These are phyloP conservation scores for Bufotes viridis DNA, from an alignment of 2,797 vertebrate genomes.

Conservation along the genomic window DNA sequence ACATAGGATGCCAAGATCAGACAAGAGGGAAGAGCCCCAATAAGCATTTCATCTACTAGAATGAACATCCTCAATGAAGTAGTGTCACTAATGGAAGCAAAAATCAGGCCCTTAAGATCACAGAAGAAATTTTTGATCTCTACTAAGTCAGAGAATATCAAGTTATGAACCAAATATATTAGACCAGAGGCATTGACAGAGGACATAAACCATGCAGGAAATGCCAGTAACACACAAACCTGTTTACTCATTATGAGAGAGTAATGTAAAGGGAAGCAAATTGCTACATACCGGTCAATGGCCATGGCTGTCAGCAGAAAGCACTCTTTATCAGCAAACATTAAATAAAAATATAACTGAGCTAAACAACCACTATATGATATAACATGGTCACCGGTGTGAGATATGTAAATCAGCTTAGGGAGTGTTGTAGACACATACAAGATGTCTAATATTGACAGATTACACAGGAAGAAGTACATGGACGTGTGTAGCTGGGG, in stretches of 20 bases:
- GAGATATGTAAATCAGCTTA: slow-evolving; percentile 7
- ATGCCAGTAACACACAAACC: slow-evolving; percentile 31
- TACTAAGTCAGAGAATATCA: not conserved
- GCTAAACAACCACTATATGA: slow-evolving; percentile 39
- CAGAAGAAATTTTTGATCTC: slow-evolving; percentile 44
- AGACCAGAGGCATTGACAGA: slow-evolving; percentile 8
- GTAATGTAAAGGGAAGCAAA: slow-evolving; percentile 63
- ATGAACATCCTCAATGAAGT: not conserved
- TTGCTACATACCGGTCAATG: slow-evolving; percentile 61
- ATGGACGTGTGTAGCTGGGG: slow-evolving; percentile 10
- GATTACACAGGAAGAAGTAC: not conserved
- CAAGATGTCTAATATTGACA: slow-evolving; percentile 16
- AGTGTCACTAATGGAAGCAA: not conserved
- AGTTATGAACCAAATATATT: not conserved
- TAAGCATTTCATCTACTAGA: not conserved
- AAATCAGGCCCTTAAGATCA: slow-evolving; percentile 29
- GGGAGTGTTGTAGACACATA: slow-evolving; percentile 32
- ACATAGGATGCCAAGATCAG: slow-evolving; percentile 30
- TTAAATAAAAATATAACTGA: slow-evolving; percentile 13
- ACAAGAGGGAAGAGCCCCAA: not conserved
- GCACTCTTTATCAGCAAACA: slow-evolving; percentile 45
- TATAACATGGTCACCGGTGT: slow-evolving; percentile 50
- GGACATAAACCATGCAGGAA: slow-evolving; percentile 53
- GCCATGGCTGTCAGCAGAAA: slow-evolving; percentile 61
- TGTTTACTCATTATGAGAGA: slow-evolving; percentile 58